Base-by-base conservation (phyloP, 2,888 invertebrate species). In the Hydroisotoma schaefferi region DNA sequence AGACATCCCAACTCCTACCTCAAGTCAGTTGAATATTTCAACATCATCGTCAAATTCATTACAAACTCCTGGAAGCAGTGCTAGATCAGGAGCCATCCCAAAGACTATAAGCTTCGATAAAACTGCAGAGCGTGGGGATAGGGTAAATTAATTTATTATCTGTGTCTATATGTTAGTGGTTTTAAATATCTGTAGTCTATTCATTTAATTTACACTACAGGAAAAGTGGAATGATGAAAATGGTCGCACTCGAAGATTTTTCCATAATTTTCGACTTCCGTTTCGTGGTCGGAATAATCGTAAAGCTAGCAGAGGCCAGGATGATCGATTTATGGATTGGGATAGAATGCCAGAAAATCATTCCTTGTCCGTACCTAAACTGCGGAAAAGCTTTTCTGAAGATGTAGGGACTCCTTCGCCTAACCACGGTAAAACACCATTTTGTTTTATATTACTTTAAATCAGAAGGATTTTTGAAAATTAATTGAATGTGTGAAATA, bases 51-150 rank as follows among this genome's bases (percentile, higher is more conserved):
- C 59, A 22, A 63, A 57, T 28, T 57, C 53, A 2, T 37, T 66
- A 29, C 58, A 63, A 22, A 53, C 61, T 15, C 62, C 64, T 8
- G 64, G 59, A 49, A 66, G 46, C 26, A 61, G 48, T 18, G 58
- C 44, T 43, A 29, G 66, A 33, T 73, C 75, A 0, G 91, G 91
- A 0, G 89, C 91, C 1, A 92, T 93, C 73, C 90, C 91, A 1
- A 93, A 93, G 78, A 92, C 90, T 74, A 92, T 92, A 73, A 91
- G 90, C 76, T 92, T 92, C 73, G 92, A 93, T 77, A 88, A 90
- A 75, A 89, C 89, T 1, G 90, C 91, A 0, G 90, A 90, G 74
- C 86, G 90, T 71, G 84, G 85, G 1, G 86, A 87, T 73, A 84
- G 85, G 78, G 76, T 75, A 64, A 49, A 56, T 48, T 46, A 27